These are phyloP conservation scores for Columbina picui DNA, from an alignment of 2,113 vertebrate species.

Conservation along the genomic window DNA sequence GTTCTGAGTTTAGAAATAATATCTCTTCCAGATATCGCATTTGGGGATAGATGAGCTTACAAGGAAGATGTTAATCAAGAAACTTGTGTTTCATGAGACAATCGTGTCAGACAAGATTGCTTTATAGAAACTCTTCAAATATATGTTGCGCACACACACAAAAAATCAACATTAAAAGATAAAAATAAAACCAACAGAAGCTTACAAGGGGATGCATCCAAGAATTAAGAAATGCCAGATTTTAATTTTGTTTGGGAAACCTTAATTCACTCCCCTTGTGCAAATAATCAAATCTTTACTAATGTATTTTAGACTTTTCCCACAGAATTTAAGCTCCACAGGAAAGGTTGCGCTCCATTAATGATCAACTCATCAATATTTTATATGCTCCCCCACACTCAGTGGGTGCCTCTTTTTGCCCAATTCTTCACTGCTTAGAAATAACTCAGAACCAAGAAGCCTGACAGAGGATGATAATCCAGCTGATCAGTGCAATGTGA, in stretches of 20 bases:
- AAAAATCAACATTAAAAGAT: neutral
- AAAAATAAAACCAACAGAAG: neutral
- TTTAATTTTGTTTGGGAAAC: neutral
- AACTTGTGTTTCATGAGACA: neutral
- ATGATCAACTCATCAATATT: neutral
- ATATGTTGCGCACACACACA: neutral
- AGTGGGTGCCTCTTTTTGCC: neutral
- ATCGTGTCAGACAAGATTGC: neutral
- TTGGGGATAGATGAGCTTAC: neutral
- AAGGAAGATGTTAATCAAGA: constrained; percentile 7
- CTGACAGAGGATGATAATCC: neutral
- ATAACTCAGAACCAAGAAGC: neutral
- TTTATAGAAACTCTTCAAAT: neutral
- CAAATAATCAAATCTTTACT: neutral
- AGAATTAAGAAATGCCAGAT: neutral
- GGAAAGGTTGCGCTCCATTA: neutral
- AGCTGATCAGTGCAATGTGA: neutral
- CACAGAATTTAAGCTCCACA: neutral
- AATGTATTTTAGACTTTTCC: neutral
- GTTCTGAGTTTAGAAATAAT: neutral
- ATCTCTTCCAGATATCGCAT: constrained; percentile 8
- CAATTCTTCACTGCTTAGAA: neutral
- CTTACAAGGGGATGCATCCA: neutral
- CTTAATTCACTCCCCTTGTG: neutral
- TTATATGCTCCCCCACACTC: neutral